Evolutionary conservation across 2,113 vertebrate genomes (phyloP).

Genomic region (Neomonachus schauinslandi): DNA sequence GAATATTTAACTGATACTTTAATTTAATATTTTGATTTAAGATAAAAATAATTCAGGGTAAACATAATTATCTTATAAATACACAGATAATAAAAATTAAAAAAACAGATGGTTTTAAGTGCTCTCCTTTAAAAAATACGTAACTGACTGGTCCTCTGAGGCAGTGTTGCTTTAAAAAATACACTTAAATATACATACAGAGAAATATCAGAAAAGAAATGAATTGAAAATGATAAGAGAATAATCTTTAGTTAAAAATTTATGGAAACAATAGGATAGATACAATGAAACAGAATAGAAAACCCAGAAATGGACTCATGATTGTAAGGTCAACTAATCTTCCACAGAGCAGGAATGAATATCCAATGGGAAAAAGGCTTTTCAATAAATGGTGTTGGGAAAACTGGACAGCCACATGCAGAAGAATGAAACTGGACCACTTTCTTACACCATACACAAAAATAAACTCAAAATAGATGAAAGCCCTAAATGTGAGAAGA

Average conservation of each 20-base stretch:
- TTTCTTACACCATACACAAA: too few relatives aligned
- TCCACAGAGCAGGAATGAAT: neutral
- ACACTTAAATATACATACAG: neutral
- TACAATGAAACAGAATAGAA: neutral
- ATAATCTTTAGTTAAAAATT: neutral
- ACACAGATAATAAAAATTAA: conserved; percentile 38
- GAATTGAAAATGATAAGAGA: neutral
- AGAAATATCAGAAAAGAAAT: neutral
- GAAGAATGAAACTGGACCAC: too few relatives aligned
- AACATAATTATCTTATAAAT: conserved; percentile 60
- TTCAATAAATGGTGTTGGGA: too few relatives aligned
- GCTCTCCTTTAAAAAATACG: neutral
- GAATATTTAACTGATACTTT: conserved; percentile 65
- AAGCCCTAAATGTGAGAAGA: too few relatives aligned
- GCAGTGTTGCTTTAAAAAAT: conserved; percentile 31
- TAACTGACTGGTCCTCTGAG: neutral
- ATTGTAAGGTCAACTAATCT: neutral
- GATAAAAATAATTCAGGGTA: conserved; percentile 52
- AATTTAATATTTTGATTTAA: conserved; percentile 70
- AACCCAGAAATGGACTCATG: neutral
- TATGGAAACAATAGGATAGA: neutral
- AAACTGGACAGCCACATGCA: too few relatives aligned
- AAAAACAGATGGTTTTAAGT: conserved; percentile 50
- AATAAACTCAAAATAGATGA: too few relatives aligned
- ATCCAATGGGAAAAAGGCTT: too few relatives aligned